Percentiles rank a stretch among this genome's conserved stretches.
Evolutionary conservation across 2,888 invertebrate species (phyloP).

Genomic region (Euplagia quadripunctaria): DNA sequence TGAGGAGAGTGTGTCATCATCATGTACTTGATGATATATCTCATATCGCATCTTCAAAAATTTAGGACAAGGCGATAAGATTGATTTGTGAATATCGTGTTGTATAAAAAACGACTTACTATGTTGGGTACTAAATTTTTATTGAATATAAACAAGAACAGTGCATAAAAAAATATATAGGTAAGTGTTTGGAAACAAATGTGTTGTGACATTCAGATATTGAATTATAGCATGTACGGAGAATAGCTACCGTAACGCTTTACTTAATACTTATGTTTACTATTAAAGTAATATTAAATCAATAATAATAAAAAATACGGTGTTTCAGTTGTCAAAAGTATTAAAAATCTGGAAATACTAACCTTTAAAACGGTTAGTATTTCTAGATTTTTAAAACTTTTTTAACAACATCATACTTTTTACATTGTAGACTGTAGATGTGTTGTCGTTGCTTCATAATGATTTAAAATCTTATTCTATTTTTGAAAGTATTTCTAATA

Average conservation of each 20-base stretch:
- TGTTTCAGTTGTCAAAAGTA: no score
- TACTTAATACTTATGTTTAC: no score
- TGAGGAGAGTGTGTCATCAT: no score
- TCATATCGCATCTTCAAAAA: neutral
- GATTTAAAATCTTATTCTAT: neutral
- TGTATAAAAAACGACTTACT: neutral
- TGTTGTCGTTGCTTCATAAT: neutral
- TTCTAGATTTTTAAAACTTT: no score
- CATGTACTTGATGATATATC: neutral
- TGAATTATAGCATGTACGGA: neutral
- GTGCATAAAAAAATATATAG: neutral
- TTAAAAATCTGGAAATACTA: no score
- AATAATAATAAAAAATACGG: no score
- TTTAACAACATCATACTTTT: no score
- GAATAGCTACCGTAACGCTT: neutral
- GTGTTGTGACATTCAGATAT: neutral
- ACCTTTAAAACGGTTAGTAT: no score
- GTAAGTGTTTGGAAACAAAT: neutral
- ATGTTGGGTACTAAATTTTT: neutral
- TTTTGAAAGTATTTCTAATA: neutral
- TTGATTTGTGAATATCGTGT: neutral
- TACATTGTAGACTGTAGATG: no score
- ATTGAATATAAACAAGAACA: neutral
- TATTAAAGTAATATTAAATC: no score
- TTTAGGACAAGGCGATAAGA: slow-evolving; percentile 1